Evolutionary conservation across 2,888 invertebrate genomes (phyloP).

Genomic region (Cheilosia vulpina): DNA sequence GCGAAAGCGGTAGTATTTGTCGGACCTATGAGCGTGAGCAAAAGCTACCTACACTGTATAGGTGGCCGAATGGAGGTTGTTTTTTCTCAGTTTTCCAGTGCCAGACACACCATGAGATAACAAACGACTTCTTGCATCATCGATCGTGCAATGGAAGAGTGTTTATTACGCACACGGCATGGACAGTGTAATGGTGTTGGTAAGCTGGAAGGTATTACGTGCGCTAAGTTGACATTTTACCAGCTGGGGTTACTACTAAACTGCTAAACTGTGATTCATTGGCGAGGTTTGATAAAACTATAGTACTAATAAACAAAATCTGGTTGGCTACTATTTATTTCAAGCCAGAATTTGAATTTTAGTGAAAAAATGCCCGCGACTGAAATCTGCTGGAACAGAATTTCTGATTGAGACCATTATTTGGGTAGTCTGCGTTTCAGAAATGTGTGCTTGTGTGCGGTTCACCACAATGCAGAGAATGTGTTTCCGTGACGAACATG

Average conservation of each 20-base stretch:
- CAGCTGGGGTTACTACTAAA: constrained; percentile 10
- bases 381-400: too few species aligned
- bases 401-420: too few species aligned
- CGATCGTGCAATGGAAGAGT: constrained; percentile 58
- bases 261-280: constrained; percentile 38
- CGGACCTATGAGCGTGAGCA: neutral
- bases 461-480: too few species aligned
- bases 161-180: constrained; percentile 15
- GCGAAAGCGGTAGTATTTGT: constrained; percentile 9
- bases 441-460: too few species aligned
- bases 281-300: neutral
- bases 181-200: neutral
- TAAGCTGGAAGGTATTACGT: constrained; percentile 48
- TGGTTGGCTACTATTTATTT: constrained; percentile 14
- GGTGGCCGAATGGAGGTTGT: neutral
- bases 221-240: constrained; percentile 8
- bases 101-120: constrained; percentile 63
- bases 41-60: neutral
- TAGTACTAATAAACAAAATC: constrained; percentile 39
- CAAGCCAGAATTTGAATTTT: neutral
- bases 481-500: too few species aligned
- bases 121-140: constrained; percentile 70
- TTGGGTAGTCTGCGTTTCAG: too few species aligned
- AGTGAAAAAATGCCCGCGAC: neutral
- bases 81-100: constrained; percentile 3